These are phyloP conservation scores for Diploscapter pachys DNA, from an alignment of 1,140 invertebrate species.

Conservation along the genomic window DNA sequence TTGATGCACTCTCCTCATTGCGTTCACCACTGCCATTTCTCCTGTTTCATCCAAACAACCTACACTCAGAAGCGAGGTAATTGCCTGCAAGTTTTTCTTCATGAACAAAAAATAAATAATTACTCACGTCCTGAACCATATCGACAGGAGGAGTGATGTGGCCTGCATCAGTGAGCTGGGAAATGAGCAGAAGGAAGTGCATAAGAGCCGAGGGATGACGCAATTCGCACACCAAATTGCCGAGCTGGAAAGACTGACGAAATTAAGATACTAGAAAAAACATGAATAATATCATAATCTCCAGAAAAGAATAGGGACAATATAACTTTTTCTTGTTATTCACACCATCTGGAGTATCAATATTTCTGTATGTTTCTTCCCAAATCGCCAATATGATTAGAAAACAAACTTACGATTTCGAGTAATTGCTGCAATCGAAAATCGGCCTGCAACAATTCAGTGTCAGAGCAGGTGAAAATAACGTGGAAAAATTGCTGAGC, in stretches of 20 bases:
- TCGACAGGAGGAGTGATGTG: slow-evolving; percentile 4
- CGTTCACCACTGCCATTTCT: slow-evolving; percentile 10
- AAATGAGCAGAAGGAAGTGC: slow-evolving; percentile 4
- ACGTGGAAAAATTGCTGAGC: slow-evolving; percentile 80
- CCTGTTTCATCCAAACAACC: neutral
- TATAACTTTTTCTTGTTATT: slow-evolving; percentile 9
- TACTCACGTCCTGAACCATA: slow-evolving; percentile 15
- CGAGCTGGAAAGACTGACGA: neutral
- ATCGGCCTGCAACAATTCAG: slow-evolving; percentile 41
- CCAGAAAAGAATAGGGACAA: slow-evolving; percentile 17
- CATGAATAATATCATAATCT: slow-evolving; percentile 1
- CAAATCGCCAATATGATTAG: neutral
- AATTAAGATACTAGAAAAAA: slow-evolving; percentile 5
- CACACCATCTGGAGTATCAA: slow-evolving; percentile 7
- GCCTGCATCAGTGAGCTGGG: neutral
- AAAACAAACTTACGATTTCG: slow-evolving; percentile 21
- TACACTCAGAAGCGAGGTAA: neutral
- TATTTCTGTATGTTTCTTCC: neutral
- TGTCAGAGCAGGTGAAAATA: slow-evolving; percentile 53
- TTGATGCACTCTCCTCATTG: slow-evolving; percentile 13
- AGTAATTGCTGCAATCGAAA: slow-evolving; percentile 38
- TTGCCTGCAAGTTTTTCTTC: neutral
- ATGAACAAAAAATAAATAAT: neutral
- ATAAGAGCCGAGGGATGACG: neutral
- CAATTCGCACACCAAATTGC: too few species aligned